These are phyloP conservation scores for Pagrus major DNA, from an alignment of 2,113 vertebrate species.

Conservation along the genomic window DNA sequence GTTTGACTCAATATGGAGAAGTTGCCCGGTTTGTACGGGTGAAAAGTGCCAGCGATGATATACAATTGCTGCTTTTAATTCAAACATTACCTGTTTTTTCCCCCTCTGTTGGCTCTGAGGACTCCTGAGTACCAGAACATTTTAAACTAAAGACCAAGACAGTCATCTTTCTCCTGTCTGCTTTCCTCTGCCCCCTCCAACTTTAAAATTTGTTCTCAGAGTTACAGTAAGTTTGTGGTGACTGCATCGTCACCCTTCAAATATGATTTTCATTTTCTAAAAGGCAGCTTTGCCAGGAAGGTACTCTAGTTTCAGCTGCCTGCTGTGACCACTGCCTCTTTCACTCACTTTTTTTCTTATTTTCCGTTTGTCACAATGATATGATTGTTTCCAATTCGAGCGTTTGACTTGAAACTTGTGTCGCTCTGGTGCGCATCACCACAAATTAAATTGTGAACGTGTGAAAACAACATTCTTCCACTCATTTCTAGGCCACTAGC, in stretches of 20 bases:
- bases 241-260: conserved; percentile 50
- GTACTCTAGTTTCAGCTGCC: conserved; percentile 64
- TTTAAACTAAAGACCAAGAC: conserved; percentile 80
- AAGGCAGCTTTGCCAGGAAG: conserved; percentile 72
- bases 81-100: conserved; percentile 81
- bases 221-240: conserved; percentile 74
- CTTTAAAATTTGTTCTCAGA: conserved; percentile 54
- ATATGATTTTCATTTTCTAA: conserved; percentile 66
- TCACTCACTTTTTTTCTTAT: conserved; percentile 37
- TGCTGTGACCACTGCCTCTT: conserved; percentile 55
- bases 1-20: conserved; percentile 99
- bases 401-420: conserved; percentile 41
- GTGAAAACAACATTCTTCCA: conserved; percentile 58
- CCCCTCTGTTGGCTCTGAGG: conserved; percentile 69
- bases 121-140: conserved; percentile 71
- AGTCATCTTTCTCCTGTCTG: conserved; percentile 57
- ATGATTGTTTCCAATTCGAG: conserved; percentile 57
- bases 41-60: conserved; percentile 86
- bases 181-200: conserved; percentile 53
- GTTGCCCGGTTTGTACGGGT: conserved; percentile 87
- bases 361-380: conserved; percentile 58
- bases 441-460: conserved; percentile 63
- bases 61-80: conserved; percentile 86
- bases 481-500: conserved; percentile 77
- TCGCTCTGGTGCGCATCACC: conserved; percentile 38